Base-by-base conservation (phyloP, 2,113 vertebrate genomes). In the Percina caprodes region DNA sequence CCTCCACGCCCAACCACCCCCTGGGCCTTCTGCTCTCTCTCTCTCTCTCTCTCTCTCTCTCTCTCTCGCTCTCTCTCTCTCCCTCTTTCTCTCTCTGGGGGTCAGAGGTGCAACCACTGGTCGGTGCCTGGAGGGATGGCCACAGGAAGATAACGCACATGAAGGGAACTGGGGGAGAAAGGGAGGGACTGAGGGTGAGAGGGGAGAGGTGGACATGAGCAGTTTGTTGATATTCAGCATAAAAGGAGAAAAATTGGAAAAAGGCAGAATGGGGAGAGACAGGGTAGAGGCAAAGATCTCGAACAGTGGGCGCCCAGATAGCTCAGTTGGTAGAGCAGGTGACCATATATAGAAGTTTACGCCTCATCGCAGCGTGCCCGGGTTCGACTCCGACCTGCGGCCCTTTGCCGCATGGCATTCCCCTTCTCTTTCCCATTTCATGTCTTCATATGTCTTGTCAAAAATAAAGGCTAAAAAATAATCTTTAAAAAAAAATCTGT, bases 41-140 rank as follows among this genome's bases (percentile, higher is more conserved):
- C 87, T 90, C 58, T 54, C 58, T 69, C 39, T 39, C 69, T 66
- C 78, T 54, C 45, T 51, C 55, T 62, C 26, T 80, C 49, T 30
- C 62, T 76, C 89, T 87, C 77, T 48, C 74, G 30, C 71, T 39
- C 67, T 61, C 61, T 45, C 49, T 69, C 60, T 69, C 66, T 16
- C 78, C 73, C 68, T 80, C 72, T 65, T 13, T 56, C 46, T 76
- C 66, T 49, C 76, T 68, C 86, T 69, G 83, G 91, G 77, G 88
- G 89, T 92, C 89, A 90, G 83, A 85, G 94, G 95, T 94, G 94
- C 91, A 95, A 88, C 88, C 85, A 84, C 58, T 26, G 92, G 89
- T 90, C 84, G 49, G 82, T 73, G 89, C 85, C 87, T 90, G 79
- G 77, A 94, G 87, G 91, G 90, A 91, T 92, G 92, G 89, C 82